Evolutionary conservation across 2,888 invertebrate species (phyloP).

Genomic region (Augiades crinisus): DNA sequence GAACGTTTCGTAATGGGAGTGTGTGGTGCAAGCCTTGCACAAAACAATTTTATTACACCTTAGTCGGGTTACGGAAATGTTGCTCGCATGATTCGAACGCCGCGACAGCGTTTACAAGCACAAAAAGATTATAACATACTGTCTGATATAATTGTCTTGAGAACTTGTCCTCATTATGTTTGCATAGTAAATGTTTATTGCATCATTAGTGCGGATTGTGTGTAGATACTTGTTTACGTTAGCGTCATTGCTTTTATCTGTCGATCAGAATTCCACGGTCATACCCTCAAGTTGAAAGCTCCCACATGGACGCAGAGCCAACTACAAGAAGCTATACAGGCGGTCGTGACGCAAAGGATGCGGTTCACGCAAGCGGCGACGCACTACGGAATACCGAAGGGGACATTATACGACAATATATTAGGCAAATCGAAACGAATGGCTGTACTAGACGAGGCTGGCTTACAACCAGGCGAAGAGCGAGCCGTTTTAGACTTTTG

Average conservation of each 20-base stretch:
- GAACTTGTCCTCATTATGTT: background rate
- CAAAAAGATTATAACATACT: conserved; percentile 7
- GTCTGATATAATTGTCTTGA: background rate
- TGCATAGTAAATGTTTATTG: background rate
- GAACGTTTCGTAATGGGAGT: conserved; percentile 16
- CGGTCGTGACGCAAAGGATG: conserved; percentile 88
- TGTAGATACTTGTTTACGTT: conserved; percentile 31
- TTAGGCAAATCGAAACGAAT: conserved; percentile 89
- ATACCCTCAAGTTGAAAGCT: conserved; percentile 86
- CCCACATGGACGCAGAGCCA: conserved; percentile 88
- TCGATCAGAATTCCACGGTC: conserved; percentile 78
- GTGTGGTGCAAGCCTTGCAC: conserved; percentile 11
- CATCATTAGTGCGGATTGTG: conserved; percentile 36
- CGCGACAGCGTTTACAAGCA: conserved; percentile 18
- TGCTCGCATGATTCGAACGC: background rate
- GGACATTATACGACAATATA: conserved; percentile 89
- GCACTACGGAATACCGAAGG: conserved; percentile 87
- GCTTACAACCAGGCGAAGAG: conserved; percentile 82
- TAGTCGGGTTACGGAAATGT: conserved; percentile 15
- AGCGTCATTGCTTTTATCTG: conserved; percentile 51
- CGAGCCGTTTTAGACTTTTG: conserved; percentile 86
- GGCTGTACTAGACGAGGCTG: conserved; percentile 87
- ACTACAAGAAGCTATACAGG: conserved; percentile 88
- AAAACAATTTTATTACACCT: conserved; percentile 27
- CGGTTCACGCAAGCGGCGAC: conserved; percentile 89